Evolutionary conservation across 2,888 invertebrate species (phyloP).

Genomic region (Phlogophora meticulosa): DNA sequence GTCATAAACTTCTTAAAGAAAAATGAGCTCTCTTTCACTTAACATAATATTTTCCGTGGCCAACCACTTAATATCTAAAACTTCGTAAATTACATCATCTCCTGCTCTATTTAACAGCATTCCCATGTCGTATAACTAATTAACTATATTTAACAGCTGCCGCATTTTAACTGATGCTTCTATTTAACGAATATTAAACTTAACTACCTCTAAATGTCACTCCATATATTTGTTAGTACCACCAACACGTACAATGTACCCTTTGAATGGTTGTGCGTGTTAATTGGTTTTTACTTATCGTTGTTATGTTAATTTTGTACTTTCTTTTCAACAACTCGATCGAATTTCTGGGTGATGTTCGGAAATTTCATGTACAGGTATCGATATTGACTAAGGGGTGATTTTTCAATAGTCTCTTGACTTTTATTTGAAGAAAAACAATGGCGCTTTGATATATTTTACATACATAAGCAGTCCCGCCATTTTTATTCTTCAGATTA

Average conservation of each 20-base stretch:
- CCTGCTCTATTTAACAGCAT: slow-evolving; percentile 66
- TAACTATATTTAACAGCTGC: slow-evolving; percentile 85
- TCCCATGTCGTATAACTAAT: slow-evolving; percentile 80
- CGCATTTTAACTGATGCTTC: slow-evolving; percentile 84
- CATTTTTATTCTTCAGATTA: no score
- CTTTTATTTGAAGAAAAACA: no score
- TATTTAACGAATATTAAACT: slow-evolving; percentile 84
- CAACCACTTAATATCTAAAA: slow-evolving; percentile 62
- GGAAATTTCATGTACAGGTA: slow-evolving; percentile 56
- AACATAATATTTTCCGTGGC: slow-evolving; percentile 58
- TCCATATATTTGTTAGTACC: slow-evolving; percentile 82
- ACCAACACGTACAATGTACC: slow-evolving; percentile 75
- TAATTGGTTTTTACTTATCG: slow-evolving; percentile 85
- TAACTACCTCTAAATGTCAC: slow-evolving; percentile 88
- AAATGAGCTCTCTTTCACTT: slow-evolving; percentile 40
- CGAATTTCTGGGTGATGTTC: slow-evolving; percentile 60
- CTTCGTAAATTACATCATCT: slow-evolving; percentile 67
- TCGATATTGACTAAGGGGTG: slow-evolving; percentile 30
- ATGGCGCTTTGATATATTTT: no score
- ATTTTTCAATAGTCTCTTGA: no score
- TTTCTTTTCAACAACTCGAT: slow-evolving; percentile 70
- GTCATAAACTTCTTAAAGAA: slow-evolving; percentile 40
- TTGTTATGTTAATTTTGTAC: slow-evolving; percentile 77
- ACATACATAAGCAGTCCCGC: no score
- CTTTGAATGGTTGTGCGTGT: slow-evolving; percentile 78